phyloP scores from a whole-genome alignment of 2,888 invertebrate species.

The Tuberolachnus salignus region DNA sequence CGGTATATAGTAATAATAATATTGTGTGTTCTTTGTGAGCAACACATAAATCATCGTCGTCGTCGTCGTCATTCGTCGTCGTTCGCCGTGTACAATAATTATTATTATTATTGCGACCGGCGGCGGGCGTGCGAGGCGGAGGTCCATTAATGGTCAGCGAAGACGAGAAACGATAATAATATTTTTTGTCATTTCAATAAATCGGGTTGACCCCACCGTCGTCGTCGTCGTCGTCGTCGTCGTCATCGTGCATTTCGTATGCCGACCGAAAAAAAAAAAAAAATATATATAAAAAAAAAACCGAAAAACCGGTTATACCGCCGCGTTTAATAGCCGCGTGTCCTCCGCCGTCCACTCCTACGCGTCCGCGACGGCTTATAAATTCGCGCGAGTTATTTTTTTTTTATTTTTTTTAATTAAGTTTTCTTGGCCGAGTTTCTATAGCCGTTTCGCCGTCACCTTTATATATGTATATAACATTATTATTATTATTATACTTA shows the following conservation, averaged over 20 bases:
- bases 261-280: too few species aligned
- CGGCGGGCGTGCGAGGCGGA: slow-evolving; percentile 1
- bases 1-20: too few species aligned
- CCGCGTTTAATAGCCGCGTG: background rate
- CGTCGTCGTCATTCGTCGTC: slow-evolving; percentile 4
- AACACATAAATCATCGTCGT: slow-evolving; percentile 43
- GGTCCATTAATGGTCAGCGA: slow-evolving; percentile 46
- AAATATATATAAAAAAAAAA: too few species aligned
- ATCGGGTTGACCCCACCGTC: slow-evolving; percentile 10
- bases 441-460: background rate
- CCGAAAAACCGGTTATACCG: slow-evolving; percentile 18
- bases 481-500: too few species aligned
- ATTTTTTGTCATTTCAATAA: slow-evolving; percentile 53
- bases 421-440: background rate
- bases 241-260: too few species aligned
- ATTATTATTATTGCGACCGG: background rate
- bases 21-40: slow-evolving; percentile 22
- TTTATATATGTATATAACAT: background rate
- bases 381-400: background rate
- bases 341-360: background rate
- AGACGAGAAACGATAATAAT: slow-evolving; percentile 29
- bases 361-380: background rate
- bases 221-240: too few species aligned
- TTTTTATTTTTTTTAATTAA: slow-evolving; percentile 17
- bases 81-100: slow-evolving; percentile 3